A percentile compares a stretch with the other conserved stretches of the same genome.
Conservation (phyloP, 2,113 vertebrate genomes). For the Polypterus senegalus region DNA sequence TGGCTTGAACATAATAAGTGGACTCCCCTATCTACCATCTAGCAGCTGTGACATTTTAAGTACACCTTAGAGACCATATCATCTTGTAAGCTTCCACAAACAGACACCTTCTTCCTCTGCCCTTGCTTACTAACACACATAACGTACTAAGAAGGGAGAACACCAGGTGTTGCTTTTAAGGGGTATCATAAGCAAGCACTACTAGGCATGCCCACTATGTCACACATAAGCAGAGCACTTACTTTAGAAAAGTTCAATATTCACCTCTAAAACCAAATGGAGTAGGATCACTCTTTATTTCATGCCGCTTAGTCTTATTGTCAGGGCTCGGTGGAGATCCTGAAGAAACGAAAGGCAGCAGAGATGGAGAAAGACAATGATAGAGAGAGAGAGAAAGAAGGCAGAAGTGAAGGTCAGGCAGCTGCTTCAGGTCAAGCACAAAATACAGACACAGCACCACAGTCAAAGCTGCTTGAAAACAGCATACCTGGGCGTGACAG, state of each 20-base stretch:
- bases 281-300: slow-evolving; percentile 92
- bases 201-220: neutral
- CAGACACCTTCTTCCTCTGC: too few species aligned
- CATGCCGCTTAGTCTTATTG: slow-evolving; percentile 85
- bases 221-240: neutral
- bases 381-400: slow-evolving; percentile 24
- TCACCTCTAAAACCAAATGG: slow-evolving; percentile 92
- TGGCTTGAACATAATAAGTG: too few species aligned
- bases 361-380: slow-evolving; percentile 29
- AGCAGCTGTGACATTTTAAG: too few species aligned
- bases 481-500: slow-evolving; percentile 53
- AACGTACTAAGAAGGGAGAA: too few species aligned
- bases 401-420: slow-evolving; percentile 30
- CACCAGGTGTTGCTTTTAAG: too few species aligned
- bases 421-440: neutral
- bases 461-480: neutral
- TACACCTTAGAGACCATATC: too few species aligned
- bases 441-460: neutral
- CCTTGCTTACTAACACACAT: too few species aligned
- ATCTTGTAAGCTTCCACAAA: too few species aligned
- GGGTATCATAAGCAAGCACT: too few species aligned
- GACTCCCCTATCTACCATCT: too few species aligned
- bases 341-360: slow-evolving; percentile 35
- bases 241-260: neutral
- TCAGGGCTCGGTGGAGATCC: slow-evolving; percentile 84